phyloP scores from a whole-genome alignment of 64 coral and sea anemone genomes.

The Anthopleura sola region DNA sequence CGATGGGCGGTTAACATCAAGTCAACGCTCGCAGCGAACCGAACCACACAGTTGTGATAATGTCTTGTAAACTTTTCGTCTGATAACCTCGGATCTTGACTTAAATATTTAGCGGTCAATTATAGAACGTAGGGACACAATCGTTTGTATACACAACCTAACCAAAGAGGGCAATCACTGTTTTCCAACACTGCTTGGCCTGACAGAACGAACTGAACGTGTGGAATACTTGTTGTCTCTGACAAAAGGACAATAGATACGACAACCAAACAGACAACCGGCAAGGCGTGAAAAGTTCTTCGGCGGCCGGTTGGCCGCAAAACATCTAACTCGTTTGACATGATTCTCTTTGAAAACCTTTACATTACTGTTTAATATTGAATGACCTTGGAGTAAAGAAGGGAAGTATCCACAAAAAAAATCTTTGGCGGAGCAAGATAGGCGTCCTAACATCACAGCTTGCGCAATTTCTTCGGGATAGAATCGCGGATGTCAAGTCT shows the following conservation, averaged over 20 bases:
- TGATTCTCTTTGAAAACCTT: background rate
- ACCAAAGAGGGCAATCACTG: slow-evolving; percentile 1
- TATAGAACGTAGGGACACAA: slow-evolving; percentile 7
- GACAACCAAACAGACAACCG: background rate
- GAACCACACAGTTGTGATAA: background rate
- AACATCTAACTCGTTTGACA: background rate
- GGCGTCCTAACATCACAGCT: background rate
- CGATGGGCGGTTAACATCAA: background rate
- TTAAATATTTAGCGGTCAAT: slow-evolving; percentile 27
- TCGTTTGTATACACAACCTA: slow-evolving; percentile 17
- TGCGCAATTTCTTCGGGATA: background rate
- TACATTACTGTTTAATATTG: background rate
- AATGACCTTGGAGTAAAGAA: background rate
- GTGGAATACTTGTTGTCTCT: background rate
- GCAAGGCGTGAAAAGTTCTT: background rate
- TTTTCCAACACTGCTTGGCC: background rate
- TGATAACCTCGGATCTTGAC: slow-evolving; percentile 19
- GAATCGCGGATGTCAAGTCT: background rate
- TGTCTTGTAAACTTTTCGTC: slow-evolving; percentile 18
- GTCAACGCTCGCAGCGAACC: background rate
- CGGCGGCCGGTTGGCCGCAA: background rate
- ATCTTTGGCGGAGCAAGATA: background rate
- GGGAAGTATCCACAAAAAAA: background rate
- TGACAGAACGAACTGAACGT: background rate
- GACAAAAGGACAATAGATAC: slow-evolving; percentile 17